phyloP scores from a whole-genome alignment of 92 coral and sea anemone species.

The Epizoanthus rinbou region DNA sequence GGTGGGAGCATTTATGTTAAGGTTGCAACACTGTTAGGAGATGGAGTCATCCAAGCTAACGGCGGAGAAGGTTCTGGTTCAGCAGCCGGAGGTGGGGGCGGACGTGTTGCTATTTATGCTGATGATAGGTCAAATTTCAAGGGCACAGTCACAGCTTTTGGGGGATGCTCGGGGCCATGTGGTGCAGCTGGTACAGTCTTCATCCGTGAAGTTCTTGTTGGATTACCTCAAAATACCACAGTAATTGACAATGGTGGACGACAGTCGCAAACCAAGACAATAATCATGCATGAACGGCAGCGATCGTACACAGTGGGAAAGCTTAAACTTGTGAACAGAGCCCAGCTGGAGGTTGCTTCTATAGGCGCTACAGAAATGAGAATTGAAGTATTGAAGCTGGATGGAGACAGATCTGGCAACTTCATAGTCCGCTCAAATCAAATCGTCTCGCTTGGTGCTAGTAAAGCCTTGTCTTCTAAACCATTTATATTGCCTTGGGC shows the following conservation, averaged over 20 bases:
- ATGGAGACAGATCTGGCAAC: slow-evolving; percentile 67
- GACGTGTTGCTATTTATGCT: slow-evolving; percentile 63
- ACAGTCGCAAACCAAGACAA: slow-evolving; percentile 51
- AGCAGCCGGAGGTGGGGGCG: slow-evolving; percentile 67
- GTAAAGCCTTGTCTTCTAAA: slow-evolving; percentile 48
- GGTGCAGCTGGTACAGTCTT: slow-evolving; percentile 74
- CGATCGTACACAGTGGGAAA: slow-evolving; percentile 50
- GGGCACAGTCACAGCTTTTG: slow-evolving; percentile 56
- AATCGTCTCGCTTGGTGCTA: slow-evolving; percentile 53
- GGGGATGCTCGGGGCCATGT: slow-evolving; percentile 61
- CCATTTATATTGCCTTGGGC: slow-evolving; percentile 75
- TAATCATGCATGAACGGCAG: slow-evolving; percentile 65
- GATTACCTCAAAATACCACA: slow-evolving; percentile 62
- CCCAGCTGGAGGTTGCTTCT: slow-evolving; percentile 56
- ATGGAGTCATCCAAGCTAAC: slow-evolving; percentile 56
- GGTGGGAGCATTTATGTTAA: slow-evolving; percentile 66
- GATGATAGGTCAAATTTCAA: slow-evolving; percentile 45
- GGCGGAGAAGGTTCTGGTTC: slow-evolving; percentile 52
- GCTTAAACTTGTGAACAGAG: slow-evolving; percentile 52
- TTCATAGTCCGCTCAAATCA: slow-evolving; percentile 58
- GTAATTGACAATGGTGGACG: slow-evolving; percentile 60
- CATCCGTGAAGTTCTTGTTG: slow-evolving; percentile 57
- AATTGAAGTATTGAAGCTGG: slow-evolving; percentile 55
- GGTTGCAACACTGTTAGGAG: slow-evolving; percentile 49
- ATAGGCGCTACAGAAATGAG: slow-evolving; percentile 42